Conservation (phyloP, 2,888 invertebrate genomes). For the Coelinius sp. region DNA sequence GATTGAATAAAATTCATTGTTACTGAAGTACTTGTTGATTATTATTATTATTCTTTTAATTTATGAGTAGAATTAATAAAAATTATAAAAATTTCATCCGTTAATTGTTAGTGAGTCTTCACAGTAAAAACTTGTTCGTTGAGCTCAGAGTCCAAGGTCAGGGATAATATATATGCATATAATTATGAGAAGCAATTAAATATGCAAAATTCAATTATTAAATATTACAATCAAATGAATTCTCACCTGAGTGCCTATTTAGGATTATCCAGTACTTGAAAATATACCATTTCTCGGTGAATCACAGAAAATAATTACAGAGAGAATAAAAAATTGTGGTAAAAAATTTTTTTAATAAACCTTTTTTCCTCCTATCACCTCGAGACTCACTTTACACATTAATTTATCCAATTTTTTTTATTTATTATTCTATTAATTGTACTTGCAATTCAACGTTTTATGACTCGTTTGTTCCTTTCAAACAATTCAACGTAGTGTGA, state of each 20-base stretch:
- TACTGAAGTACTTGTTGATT: background rate
- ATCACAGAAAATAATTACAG: background rate
- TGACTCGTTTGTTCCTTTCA: background rate
- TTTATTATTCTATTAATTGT: background rate
- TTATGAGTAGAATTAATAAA: background rate
- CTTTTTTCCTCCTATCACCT: conserved; percentile 12
- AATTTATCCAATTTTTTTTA: background rate
- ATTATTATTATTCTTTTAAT: background rate
- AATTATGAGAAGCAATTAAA: background rate
- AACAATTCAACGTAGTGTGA: background rate
- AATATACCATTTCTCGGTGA: background rate
- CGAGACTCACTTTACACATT: conserved; percentile 33
- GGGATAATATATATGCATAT: background rate
- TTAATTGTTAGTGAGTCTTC: background rate
- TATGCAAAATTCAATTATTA: background rate
- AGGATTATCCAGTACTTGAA: background rate
- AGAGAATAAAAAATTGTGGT: background rate
- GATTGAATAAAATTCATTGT: background rate
- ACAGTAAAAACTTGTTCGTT: background rate
- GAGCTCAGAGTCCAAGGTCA: background rate
- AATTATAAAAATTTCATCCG: background rate
- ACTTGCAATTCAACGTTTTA: background rate
- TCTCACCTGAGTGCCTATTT: background rate
- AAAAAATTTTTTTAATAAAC: background rate
- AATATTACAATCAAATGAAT: background rate